Evolutionary conservation across 2,113 vertebrate species (phyloP), one percentile per base, ranked within the genome.

Genomic region (Oxygymnocypris stewartii): DNA sequence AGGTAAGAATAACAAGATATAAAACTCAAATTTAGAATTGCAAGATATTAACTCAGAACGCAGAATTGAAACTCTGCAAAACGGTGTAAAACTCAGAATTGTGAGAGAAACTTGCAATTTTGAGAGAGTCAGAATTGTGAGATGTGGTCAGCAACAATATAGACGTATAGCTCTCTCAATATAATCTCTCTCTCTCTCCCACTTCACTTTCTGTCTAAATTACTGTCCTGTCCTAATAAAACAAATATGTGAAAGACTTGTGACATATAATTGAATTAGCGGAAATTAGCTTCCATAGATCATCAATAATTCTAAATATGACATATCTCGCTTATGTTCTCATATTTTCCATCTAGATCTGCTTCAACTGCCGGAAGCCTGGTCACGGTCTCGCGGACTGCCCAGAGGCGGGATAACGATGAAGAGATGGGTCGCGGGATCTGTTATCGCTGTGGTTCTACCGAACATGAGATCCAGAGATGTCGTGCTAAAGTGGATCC

Each of bases 381-480:
- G 98, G 98, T 28, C 98, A 99, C 0, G 97, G 97, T 0, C 73
- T 99, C 91, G 96, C 97, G 7, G 97, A 99, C 87, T 99, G 98
- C 87, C 96, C 97, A 0, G 96, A 96, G 3, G 96, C 95, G 0
- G n/a, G 95, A 97, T 76, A 85, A 94, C 49, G 97, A 96, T 84
- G 95, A 95, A 12, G 98, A 99, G 86, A 96, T 95, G 95, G 97
- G 97, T 4, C 94, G 94, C 0, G 98, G 95, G 6, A 98, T 99
- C 90, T 99, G 98, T 80, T 99, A 96, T 86, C 96, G 97, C 5
- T 99, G 98, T 4, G 98, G 98, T 7, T 99, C 98, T 86, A 97
- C 98, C 0, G 98, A 99, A 65, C 98, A 99, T 0, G 97, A 99
- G 79, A 94, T 99, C 87, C 93, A 94, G 59, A 96, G 92, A 13